Evolutionary conservation across 2,888 invertebrate genomes (phyloP).

Genomic region (Ennomos erosarius): DNA sequence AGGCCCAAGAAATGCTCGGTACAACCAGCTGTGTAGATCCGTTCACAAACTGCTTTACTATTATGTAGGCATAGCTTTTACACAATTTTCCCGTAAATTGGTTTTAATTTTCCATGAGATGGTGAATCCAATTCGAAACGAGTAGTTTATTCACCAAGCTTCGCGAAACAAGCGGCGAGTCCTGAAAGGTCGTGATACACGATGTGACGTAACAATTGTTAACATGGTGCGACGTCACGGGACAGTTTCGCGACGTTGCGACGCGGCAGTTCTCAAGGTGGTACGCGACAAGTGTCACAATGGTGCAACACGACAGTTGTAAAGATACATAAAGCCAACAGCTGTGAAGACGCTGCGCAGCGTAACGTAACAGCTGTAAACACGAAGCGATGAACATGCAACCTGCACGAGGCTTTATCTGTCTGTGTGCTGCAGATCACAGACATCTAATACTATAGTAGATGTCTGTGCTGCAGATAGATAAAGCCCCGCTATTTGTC

Average conservation of each 20-base stretch:
- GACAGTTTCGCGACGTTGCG: no score
- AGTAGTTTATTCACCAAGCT: constrained; percentile 15
- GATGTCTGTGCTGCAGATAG: no score
- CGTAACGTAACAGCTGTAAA: no score
- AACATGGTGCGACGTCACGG: neutral
- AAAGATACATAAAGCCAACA: no score
- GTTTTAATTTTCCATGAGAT: constrained; percentile 15
- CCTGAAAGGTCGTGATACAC: neutral
- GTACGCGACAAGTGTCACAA: no score
- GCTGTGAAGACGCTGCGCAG: no score
- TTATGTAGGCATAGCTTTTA: neutral
- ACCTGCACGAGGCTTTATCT: no score
- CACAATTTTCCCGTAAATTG: neutral
- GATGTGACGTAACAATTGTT: neutral
- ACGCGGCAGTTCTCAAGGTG: neutral
- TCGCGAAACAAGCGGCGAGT: neutral
- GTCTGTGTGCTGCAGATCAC: no score
- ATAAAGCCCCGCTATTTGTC: constrained; percentile 17
- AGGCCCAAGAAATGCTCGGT: constrained; percentile 1
- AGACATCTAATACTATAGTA: no score
- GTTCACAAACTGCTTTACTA: neutral
- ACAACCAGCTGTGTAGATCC: neutral
- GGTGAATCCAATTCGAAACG: constrained; percentile 5
- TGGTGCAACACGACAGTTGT: no score
- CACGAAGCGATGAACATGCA: no score